Conservation (phyloP, 2,113 vertebrate genomes). For the Apistogramma diplotaenia region DNA sequence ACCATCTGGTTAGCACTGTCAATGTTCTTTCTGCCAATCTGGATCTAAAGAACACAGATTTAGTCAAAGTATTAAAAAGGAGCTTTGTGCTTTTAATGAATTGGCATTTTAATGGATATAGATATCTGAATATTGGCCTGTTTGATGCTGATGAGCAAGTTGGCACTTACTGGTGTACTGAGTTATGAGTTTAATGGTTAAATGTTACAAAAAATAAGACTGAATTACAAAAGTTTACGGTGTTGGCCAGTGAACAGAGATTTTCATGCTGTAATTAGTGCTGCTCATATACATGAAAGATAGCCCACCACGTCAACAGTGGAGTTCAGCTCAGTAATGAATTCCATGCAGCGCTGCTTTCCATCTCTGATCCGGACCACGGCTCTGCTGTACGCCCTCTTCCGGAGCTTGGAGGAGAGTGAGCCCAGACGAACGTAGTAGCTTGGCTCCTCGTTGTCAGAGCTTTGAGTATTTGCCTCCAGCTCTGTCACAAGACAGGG, state of each 20-base stretch:
- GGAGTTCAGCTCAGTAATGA: constrained; percentile 83
- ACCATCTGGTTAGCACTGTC: constrained; percentile 83
- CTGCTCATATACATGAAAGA: not conserved
- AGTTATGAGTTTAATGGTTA: not conserved
- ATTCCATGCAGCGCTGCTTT: constrained; percentile 82
- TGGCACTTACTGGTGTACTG: not conserved
- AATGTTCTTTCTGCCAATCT: constrained; percentile 85
- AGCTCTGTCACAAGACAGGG: constrained; percentile 71
- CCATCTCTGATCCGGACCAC: constrained; percentile 79
- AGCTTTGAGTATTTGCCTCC: constrained; percentile 80
- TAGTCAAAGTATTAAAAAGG: not conserved
- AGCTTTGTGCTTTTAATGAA: too few relatives aligned
- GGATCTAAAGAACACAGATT: constrained; percentile 75
- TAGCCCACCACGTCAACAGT: constrained; percentile 85
- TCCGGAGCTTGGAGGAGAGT: constrained; percentile 84
- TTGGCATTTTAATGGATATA: too few relatives aligned
- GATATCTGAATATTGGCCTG: not conserved
- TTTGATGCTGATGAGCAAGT: fast-evolving
- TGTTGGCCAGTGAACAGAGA: too few relatives aligned
- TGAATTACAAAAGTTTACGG: too few relatives aligned
- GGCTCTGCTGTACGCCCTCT: constrained; percentile 85
- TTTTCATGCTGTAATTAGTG: too few relatives aligned
- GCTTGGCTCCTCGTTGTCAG: constrained; percentile 79
- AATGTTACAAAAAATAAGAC: not conserved
- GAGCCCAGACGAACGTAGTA: constrained; percentile 87